Base-by-base conservation (phyloP, 2,888 invertebrate species). In the Andricus quercusramuli region DNA sequence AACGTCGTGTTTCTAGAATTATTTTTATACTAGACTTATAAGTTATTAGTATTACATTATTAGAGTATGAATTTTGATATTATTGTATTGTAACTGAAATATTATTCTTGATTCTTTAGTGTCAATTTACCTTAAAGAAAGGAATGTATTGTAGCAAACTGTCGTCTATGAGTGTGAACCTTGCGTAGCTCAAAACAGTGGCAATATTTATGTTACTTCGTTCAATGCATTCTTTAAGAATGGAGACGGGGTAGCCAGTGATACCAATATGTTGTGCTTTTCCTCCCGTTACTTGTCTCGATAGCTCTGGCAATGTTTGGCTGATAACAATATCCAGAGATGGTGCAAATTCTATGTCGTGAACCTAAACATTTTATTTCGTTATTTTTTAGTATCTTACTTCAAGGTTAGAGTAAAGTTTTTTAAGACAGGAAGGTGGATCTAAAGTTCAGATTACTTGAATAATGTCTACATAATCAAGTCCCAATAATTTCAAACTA, bases 281-380 rank as follows among this genome's bases (percentile, higher is more conserved):
- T 6, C 96, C 96, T 66, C 95, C 94, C 44, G 95, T 94, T 3
- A 97, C 96, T 13, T 97, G 94, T 87, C 95, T 95, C 86, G 96
- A 95, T 17, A 99, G 92, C 1, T 96, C 95, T 4, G 98, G 98
- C 62, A 99, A 92, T 0, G 98, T 98, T 93, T 99, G 98, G 78
- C 96, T 96, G 0, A 98, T 87, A 5, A 99, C 94, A 15, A 96
- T 93, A 65, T 97, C 95, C 29, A 96, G 92, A 83, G 95, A 95
- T 9, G 96, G 95, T 0, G 97, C 97, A 91, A 98, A 99, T 88
- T 98, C 98, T 79, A 97, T 93, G 89, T 99, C 99, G 89, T 99
- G 99, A n/a, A 98, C 95, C 98, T 98, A 25, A 37, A 6, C 0
- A 64, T 29, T 17, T 5, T 64, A 64, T 64, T 64, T 64, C 15